Evolutionary conservation across 2,888 invertebrate species (phyloP), one percentile per base, ranked within the genome.

Genomic region (Microdon myrmicae): DNA sequence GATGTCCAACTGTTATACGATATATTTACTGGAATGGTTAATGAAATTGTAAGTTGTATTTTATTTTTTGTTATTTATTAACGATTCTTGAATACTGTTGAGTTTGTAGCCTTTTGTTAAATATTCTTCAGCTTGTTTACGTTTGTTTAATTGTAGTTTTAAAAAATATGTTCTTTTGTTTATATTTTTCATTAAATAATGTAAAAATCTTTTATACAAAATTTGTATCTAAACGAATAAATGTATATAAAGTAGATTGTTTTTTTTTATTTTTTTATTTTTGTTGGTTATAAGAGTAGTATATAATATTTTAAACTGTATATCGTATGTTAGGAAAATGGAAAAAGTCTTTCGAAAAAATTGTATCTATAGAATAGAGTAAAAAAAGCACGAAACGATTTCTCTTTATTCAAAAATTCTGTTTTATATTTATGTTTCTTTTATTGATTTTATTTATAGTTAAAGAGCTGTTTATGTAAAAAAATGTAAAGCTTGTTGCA

Each of bases 101-200:
- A 68, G 51, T 69, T 64, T 43, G 68, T 61, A 64, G 49, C 44
- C 53, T 68, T 67, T 60, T 60, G 69, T 47, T 60, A 70, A 67
- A 38, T 25, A n/a, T 16, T 47, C 39, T 68, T 48, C 47, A 56
- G 66, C 51, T 53, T 41, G 19, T 61, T 67, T 59, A 67, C 68
- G 68, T 35, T 34, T 71, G 67, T 68, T 68, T 70, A 66, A 51
- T 61, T 59, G 48, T 47, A 41, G 35, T 28, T 29, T 13, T 47
- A 14, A n/a, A 28, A 20, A 14, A 43, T 29, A 28, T 23, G 20
- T 48, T 25, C 43, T 31, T 35, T 44, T 38, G 16, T 31, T 37
- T 35, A 3, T 47, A 32, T 20, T 31, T 28, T 49, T 5, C 17
- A 28, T 37, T 35, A 31, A 35, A 28, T 28, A 29, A 49, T 61